These are phyloP conservation scores for Hapalemur alaotrensis DNA, from an alignment of 2,797 vertebrate genomes.

Conservation along the genomic window DNA sequence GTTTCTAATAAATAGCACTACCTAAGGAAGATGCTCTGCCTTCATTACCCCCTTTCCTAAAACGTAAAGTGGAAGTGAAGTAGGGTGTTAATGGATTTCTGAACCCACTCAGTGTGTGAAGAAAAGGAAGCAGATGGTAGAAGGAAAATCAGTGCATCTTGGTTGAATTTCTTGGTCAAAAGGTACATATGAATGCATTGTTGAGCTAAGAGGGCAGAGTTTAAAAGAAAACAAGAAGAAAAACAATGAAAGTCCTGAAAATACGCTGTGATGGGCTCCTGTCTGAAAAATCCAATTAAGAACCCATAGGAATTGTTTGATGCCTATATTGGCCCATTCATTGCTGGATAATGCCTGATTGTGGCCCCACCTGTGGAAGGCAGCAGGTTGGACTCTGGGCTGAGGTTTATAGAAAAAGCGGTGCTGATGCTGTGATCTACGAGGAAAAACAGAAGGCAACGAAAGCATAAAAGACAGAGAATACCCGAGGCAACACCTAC, in stretches of 20 bases:
- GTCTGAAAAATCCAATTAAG: constrained; percentile 11
- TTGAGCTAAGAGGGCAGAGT: background rate
- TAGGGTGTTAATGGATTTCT: constrained; percentile 79
- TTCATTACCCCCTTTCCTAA: background rate
- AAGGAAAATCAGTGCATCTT: constrained; percentile 63
- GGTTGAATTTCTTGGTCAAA: constrained; percentile 67
- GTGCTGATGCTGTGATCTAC: background rate
- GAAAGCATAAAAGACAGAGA: constrained; percentile 46
- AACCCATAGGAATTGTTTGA: background rate
- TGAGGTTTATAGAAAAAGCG: background rate
- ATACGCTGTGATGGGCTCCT: background rate
- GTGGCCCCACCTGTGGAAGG: background rate
- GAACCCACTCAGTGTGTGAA: constrained; percentile 76
- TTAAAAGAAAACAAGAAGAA: constrained; percentile 46
- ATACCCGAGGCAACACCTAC: background rate
- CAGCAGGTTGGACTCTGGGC: background rate
- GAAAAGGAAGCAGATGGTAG: constrained; percentile 56
- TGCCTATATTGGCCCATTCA: background rate
- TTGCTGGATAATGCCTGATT: background rate
- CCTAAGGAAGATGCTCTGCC: background rate
- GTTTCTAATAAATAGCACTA: background rate
- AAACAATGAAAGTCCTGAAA: constrained; percentile 13
- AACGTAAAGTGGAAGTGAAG: constrained; percentile 65
- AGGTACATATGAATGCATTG: constrained; percentile 50
- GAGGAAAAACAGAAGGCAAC: background rate